Evolutionary conservation across 2,113 vertebrate species (phyloP).

Genomic region (Edolisoma coerulescens): DNA sequence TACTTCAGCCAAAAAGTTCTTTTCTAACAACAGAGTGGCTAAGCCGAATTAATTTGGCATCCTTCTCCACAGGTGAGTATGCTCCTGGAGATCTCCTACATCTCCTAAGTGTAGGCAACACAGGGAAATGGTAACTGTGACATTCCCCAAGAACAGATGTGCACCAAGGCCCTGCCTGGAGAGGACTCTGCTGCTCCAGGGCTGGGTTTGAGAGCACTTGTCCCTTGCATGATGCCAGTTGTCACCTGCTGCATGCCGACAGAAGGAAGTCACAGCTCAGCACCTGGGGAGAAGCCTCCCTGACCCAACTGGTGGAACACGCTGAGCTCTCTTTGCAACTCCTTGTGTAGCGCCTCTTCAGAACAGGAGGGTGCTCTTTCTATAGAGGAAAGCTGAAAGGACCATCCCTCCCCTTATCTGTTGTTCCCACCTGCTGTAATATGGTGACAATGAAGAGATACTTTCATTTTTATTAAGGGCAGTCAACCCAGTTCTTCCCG

Average conservation of each 20-base stretch:
- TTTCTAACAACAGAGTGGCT: not conserved
- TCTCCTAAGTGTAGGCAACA: not conserved
- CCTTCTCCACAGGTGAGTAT: not conserved
- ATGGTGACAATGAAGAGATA: rapidly evolving
- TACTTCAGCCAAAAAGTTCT: not conserved
- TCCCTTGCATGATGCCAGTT: rapidly evolving
- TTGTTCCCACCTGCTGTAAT: not conserved
- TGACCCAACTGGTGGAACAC: not conserved
- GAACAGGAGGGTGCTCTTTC: not conserved
- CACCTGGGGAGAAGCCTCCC: not conserved
- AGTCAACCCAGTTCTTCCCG: not conserved
- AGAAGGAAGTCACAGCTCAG: not conserved
- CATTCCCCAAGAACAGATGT: not conserved
- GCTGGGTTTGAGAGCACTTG: rapidly evolving
- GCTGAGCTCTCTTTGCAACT: not conserved
- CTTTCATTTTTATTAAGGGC: not conserved
- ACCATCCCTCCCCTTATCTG: not conserved
- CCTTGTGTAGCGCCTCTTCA: rapidly evolving
- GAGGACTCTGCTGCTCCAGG: not conserved
- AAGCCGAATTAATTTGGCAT: too few relatives aligned
- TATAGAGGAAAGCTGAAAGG: not conserved
- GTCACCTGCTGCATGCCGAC: not conserved
- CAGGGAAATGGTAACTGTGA: too few relatives aligned
- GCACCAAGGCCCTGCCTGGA: not conserved
- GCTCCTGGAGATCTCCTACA: not conserved